Base-by-base conservation (phyloP, 1,140 invertebrate species). In the Drosophila micromelanica region DNA sequence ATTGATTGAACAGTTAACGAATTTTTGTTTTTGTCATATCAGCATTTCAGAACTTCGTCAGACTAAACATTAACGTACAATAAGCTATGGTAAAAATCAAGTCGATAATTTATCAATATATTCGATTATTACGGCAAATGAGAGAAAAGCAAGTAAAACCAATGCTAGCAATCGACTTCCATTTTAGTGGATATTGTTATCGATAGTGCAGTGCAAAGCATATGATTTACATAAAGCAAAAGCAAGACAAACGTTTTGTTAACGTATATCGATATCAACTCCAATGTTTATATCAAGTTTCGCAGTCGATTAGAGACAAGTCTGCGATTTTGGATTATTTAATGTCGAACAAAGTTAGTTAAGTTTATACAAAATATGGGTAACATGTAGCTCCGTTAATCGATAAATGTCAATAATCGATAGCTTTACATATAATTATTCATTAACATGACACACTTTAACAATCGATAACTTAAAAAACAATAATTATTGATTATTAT, bases 1-100 rank as follows among this genome's bases (percentile, higher is more conserved):
- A 87, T 82, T 89, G 51, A 76, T 79, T 71, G 72, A 89, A 89
- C 84, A 89, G 78, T 86, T 86, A 86, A 87, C 82, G 60, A 76
- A 82, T 70, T 86, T 77, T 80, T 72, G 59, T 45, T 80, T 72
- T 62, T 45, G 54, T 80, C 45, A 43, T 49, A 40, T 30, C 40
- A 15, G 35, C 23, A 30, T 49, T 38, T 51, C 40, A 51, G 12
- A 35, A 48, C 9, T 12, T 13, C 23, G 3, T 40, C 27, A 43
- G 13, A 37, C 61, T 32, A 32, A 42, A 12, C 37, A n/a, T 20
- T 17, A 40, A 40, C 6, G 2, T 20, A 27, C 35, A 51, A 11
- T 40, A 13, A 40, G 11, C 6, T 9, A 8, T 35, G 32, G 8
- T 8, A 0, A 35, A 35, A 35, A 35, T 35, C 7, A 35, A 35